These are phyloP conservation scores for Drosophila sp. DNA, from an alignment of 1,140 invertebrate genomes.

Conservation along the genomic window DNA sequence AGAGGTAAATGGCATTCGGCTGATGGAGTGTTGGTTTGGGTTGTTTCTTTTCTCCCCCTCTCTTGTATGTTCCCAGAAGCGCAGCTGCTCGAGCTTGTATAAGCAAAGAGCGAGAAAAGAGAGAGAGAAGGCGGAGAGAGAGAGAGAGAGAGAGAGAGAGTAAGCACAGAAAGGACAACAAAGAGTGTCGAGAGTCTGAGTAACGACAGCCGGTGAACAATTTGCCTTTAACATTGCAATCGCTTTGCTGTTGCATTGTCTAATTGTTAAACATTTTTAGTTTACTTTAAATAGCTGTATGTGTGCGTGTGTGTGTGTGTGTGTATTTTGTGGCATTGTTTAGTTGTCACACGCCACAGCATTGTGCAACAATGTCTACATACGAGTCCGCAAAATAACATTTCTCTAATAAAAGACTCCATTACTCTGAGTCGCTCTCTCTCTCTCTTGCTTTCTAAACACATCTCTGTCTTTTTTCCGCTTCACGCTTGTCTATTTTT, in stretches of 20 bases:
- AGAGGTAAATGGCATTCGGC: conserved; percentile 6
- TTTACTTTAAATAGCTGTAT: conserved; percentile 19
- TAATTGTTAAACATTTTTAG: conserved; percentile 77
- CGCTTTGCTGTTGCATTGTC: conserved; percentile 73
- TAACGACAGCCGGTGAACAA: conserved; percentile 59
- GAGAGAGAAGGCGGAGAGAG: conserved; percentile 19
- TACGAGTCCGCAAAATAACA: conserved; percentile 57
- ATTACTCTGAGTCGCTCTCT: conserved; percentile 12
- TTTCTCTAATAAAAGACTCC: conserved; percentile 69
- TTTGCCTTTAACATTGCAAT: conserved; percentile 68
- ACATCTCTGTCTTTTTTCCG: background rate
- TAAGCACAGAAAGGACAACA: conserved; percentile 43
- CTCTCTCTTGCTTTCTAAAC: conserved; percentile 20
- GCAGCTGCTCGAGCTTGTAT: conserved; percentile 65
- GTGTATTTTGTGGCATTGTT: conserved; percentile 62
- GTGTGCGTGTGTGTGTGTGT: conserved; percentile 30
- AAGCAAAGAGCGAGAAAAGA: conserved; percentile 36
- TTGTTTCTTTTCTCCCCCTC: background rate
- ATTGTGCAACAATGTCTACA: conserved; percentile 40
- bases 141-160: conserved; percentile 12
- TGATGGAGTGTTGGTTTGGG: background rate
- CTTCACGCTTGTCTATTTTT: conserved; percentile 56
- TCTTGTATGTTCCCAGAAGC: conserved; percentile 24
- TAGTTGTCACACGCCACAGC: conserved; percentile 59
- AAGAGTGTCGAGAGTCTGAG: conserved; percentile 8